phyloP scores from a whole-genome alignment of 1,140 invertebrate genomes.

The Babylonia areolata region DNA sequence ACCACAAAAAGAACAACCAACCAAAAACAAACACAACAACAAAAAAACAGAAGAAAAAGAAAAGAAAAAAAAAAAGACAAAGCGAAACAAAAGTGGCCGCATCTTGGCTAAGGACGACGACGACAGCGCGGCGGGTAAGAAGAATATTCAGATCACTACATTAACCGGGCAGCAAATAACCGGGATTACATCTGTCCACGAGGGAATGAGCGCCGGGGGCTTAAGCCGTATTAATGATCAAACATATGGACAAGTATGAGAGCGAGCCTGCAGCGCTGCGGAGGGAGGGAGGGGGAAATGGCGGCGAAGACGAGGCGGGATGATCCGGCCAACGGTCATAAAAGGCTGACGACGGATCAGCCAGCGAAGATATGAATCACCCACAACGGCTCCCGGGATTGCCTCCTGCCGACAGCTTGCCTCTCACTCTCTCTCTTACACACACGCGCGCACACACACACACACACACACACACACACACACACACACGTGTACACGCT shows the following conservation, averaged over 20 bases:
- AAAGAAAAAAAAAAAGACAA: not conserved
- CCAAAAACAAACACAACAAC: not conserved
- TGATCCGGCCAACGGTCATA: not conserved
- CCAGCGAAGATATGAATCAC: slow-evolving; percentile 9
- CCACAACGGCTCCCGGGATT: not conserved
- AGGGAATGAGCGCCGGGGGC: not conserved
- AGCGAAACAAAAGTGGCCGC: not conserved
- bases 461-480: too few species aligned
- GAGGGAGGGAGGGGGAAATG: too few species aligned
- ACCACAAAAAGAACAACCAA: not conserved
- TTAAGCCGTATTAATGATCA: slow-evolving; percentile 1
- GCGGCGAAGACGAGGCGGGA: not conserved
- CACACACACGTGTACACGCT: too few species aligned
- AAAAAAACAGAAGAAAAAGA: not conserved
- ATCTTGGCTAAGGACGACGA: not conserved
- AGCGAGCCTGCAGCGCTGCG: too few species aligned
- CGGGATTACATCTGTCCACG: not conserved
- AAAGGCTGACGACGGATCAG: slow-evolving; percentile 17
- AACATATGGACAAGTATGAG: not conserved
- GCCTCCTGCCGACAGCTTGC: too few species aligned
- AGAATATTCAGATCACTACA: slow-evolving; percentile 1
- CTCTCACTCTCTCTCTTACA: too few species aligned
- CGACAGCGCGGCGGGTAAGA: not conserved
- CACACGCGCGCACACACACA: too few species aligned
- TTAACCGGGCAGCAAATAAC: not conserved